Percentiles rank a stretch among this genome's conserved stretches.
Conservation (phyloP, 2,888 invertebrate species). For the Pseudococcus viburni region DNA sequence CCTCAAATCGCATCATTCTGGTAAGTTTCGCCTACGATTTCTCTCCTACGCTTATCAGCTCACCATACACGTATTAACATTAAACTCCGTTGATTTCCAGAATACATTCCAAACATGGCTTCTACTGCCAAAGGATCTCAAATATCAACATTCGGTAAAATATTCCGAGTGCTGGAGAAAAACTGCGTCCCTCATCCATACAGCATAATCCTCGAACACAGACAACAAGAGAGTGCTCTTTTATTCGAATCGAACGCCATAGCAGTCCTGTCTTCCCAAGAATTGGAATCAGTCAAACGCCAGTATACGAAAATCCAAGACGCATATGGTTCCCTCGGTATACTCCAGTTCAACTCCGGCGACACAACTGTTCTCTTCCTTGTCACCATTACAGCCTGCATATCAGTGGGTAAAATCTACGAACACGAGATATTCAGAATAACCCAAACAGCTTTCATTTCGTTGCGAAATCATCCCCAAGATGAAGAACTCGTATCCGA, state of each 20-base stretch:
- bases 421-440: constrained; percentile 96
- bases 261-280: constrained; percentile 86
- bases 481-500: constrained; percentile 77
- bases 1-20: neutral
- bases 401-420: constrained; percentile 95
- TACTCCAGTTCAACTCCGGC: constrained; percentile 87
- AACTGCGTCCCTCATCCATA: constrained; percentile 88
- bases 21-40: constrained; percentile 31
- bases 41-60: neutral
- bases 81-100: neutral
- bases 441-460: constrained; percentile 91
- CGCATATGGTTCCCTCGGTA: constrained; percentile 96
- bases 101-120: constrained; percentile 35
- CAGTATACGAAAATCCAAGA: constrained; percentile 93
- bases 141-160: constrained; percentile 80
- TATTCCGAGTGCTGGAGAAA: constrained; percentile 91
- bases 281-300: constrained; percentile 90
- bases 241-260: constrained; percentile 94
- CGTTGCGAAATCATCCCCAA: constrained; percentile 81
- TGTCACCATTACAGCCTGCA: constrained; percentile 94
- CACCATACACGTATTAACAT: neutral
- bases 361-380: constrained; percentile 89
- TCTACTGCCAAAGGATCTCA: constrained; percentile 65
- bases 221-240: constrained; percentile 87
- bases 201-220: constrained; percentile 90